A percentile compares a stretch with the other conserved stretches of the same genome.
phyloP scores from a whole-genome alignment of 2,113 vertebrate species.

The Gymnocephalus cernua region DNA sequence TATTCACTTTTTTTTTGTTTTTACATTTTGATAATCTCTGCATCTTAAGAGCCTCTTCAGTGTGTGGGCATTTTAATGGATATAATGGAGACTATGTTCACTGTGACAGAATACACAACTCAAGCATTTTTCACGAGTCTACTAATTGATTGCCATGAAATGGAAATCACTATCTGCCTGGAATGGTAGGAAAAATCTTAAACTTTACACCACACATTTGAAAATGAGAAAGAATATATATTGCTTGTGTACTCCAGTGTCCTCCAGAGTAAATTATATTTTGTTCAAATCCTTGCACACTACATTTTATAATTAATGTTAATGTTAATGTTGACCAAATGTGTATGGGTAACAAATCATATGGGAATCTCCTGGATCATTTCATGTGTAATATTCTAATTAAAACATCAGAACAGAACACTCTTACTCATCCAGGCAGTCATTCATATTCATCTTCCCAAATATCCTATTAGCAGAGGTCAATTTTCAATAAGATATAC shows the following conservation, averaged over 20 bases:
- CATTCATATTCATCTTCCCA: not conserved
- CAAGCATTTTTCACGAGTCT: not conserved
- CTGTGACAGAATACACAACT: conserved; percentile 23
- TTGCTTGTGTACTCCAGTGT: not conserved
- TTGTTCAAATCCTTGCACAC: not conserved
- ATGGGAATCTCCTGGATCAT: not conserved
- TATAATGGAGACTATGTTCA: conserved; percentile 13
- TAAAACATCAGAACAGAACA: no score
- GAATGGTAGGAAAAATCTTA: not conserved
- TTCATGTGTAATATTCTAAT: not conserved
- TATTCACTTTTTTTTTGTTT: not conserved
- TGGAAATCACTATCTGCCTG: not conserved
- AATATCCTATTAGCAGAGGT: not conserved
- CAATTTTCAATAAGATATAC: not conserved
- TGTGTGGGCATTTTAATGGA: not conserved
- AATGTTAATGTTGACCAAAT: not conserved
- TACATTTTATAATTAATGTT: not conserved
- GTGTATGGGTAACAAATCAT: not conserved
- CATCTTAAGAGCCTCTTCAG: not conserved
- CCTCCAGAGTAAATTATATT: not conserved
- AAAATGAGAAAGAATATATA: not conserved
- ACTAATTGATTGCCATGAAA: conserved; percentile 9
- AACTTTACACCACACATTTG: not conserved
- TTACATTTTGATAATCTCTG: not conserved
- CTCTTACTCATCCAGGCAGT: not conserved